phyloP scores from a whole-genome alignment of 1,140 invertebrate species.

The Notospermus geniculatus region DNA sequence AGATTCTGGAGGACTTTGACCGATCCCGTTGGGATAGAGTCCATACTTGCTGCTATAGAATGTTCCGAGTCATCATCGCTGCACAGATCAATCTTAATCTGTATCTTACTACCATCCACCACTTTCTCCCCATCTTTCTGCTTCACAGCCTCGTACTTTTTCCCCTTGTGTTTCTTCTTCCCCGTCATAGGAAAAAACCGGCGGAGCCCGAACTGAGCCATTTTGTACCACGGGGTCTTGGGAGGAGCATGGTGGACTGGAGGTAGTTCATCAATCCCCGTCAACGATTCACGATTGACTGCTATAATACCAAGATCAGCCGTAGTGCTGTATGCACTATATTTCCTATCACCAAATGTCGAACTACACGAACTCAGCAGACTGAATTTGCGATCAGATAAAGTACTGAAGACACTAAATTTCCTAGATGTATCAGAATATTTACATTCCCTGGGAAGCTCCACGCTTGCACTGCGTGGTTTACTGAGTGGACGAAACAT shows the following conservation, averaged over 20 bases:
- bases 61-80: conserved; percentile 1
- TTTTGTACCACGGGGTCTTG: conserved; percentile 2
- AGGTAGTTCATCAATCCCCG: too few species aligned
- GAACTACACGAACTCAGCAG: background rate
- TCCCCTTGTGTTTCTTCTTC: background rate
- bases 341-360: background rate
- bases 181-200: background rate
- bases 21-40: too few species aligned
- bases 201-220: background rate
- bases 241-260: too few species aligned
- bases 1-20: too few species aligned
- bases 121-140: background rate
- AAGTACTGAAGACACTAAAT: conserved; percentile 1
- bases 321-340: background rate
- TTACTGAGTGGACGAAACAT: too few species aligned
- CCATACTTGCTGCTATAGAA: too few species aligned
- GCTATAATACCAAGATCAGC: background rate
- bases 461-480: background rate
- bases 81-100: conserved; percentile 7
- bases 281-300: too few species aligned
- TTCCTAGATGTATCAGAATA: background rate
- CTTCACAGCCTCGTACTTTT: background rate
- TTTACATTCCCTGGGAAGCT: background rate
- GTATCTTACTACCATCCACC: conserved; percentile 1
- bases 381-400: background rate